These are phyloP conservation scores for Drosophila varians DNA, from an alignment of 1,140 invertebrate genomes.

Conservation along the genomic window DNA sequence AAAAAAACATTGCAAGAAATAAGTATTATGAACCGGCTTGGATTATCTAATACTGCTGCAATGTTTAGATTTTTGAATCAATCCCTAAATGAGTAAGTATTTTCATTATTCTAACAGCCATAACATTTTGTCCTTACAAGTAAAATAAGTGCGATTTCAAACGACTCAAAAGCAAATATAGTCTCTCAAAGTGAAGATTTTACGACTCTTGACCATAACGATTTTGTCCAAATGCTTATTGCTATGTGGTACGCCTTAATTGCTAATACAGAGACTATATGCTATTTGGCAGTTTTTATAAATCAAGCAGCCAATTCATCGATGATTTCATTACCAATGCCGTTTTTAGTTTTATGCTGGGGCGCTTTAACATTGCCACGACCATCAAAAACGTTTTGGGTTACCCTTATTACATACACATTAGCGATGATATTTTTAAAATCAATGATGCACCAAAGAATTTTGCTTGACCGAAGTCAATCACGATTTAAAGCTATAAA, in stretches of 20 bases:
- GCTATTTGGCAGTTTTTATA: slow-evolving; percentile 97
- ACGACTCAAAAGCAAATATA: not conserved
- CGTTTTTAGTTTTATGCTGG: slow-evolving; percentile 98
- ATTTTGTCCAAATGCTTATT: slow-evolving; percentile 83
- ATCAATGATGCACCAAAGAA: slow-evolving; percentile 97
- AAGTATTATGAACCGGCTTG: slow-evolving; percentile 62
- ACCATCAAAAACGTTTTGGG: slow-evolving; percentile 98
- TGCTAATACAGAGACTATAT: slow-evolving; percentile 96
- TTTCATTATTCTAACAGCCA: no score
- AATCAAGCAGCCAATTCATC: slow-evolving; percentile 92
- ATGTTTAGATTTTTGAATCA: slow-evolving; percentile 69
- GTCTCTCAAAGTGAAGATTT: slow-evolving; percentile 36
- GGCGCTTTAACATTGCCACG: slow-evolving; percentile 97
- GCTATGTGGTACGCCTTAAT: slow-evolving; percentile 93
- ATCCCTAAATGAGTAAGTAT: slow-evolving; percentile 59
- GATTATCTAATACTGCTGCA: slow-evolving; percentile 66
- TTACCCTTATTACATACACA: slow-evolving; percentile 97
- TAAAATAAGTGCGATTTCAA: slow-evolving; percentile 17
- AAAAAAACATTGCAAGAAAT: slow-evolving; percentile 69
- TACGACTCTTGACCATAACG: slow-evolving; percentile 49
- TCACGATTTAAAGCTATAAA: slow-evolving; percentile 89
- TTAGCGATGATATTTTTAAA: slow-evolving; percentile 96
- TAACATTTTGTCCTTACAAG: no score
- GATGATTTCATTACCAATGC: slow-evolving; percentile 94
- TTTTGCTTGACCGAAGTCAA: slow-evolving; percentile 91